phyloP scores from a whole-genome alignment of 2,888 invertebrate genomes.

The Onthophagus sagittarius region DNA sequence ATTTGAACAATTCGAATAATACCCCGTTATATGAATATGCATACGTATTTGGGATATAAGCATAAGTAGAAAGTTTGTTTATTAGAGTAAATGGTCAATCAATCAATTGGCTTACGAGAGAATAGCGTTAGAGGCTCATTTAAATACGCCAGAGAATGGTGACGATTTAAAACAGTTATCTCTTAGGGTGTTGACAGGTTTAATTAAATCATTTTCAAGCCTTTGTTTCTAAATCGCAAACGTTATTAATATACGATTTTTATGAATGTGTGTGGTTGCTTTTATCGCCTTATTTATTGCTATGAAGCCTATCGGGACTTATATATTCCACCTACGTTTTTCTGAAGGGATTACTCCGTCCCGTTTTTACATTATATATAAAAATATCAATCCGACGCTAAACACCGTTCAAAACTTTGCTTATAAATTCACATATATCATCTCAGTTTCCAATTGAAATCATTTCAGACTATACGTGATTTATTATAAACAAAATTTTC shows the following conservation, averaged over 20 bases:
- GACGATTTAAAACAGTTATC: conserved; percentile 9
- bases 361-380: no score
- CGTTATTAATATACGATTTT: neutral
- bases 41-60: neutral
- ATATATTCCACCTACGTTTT: no score
- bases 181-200: neutral
- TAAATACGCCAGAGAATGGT: neutral
- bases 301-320: no score
- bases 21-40: neutral
- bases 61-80: neutral
- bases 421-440: no score
- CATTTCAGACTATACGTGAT: no score
- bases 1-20: neutral
- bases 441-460: no score
- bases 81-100: neutral
- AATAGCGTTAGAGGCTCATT: neutral
- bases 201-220: conserved; percentile 8
- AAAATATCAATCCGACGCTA: no score
- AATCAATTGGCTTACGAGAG: neutral
- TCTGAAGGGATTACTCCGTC: no score
- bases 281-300: neutral
- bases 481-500: no score
- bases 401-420: no score
- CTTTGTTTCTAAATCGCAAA: neutral
- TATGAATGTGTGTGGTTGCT: neutral